These are phyloP conservation scores for Periphyllus acericola DNA, from an alignment of 2,888 invertebrate genomes.

Conservation along the genomic window DNA sequence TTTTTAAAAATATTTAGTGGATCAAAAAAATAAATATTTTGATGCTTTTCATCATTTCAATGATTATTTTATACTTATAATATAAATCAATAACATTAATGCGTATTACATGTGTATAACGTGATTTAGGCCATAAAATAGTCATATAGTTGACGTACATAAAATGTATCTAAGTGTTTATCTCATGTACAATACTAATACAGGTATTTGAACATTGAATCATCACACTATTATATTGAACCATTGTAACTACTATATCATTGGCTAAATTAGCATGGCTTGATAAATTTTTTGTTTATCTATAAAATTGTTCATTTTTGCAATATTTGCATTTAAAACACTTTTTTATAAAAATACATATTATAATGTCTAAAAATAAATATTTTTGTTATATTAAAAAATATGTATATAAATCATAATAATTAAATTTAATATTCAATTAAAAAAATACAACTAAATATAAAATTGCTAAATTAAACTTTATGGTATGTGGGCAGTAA, in stretches of 20 bases:
- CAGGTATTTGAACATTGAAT: conserved; percentile 57
- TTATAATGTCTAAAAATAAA: background rate
- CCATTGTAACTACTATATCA: conserved; percentile 42
- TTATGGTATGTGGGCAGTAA: background rate
- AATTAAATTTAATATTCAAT: too few species aligned
- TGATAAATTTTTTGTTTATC: conserved; percentile 9
- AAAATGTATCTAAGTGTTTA: conserved; percentile 27
- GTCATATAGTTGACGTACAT: conserved; percentile 25
- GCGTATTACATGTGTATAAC: background rate
- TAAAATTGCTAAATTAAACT: too few species aligned
- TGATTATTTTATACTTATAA: background rate
- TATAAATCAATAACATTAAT: background rate
- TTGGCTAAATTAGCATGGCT: conserved; percentile 30
- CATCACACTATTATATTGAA: conserved; percentile 53
- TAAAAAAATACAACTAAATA: too few species aligned
- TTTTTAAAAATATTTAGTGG: background rate
- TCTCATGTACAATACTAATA: conserved; percentile 38
- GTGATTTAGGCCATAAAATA: conserved; percentile 24
- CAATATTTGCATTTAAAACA: background rate
- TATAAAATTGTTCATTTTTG: background rate
- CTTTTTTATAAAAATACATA: background rate
- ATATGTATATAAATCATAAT: too few species aligned
- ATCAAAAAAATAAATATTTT: background rate
- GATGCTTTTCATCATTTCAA: background rate
- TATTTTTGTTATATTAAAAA: background rate